Base-by-base conservation (phyloP, 2,113 vertebrate species). In the Neolamprologus tretocephalus region DNA sequence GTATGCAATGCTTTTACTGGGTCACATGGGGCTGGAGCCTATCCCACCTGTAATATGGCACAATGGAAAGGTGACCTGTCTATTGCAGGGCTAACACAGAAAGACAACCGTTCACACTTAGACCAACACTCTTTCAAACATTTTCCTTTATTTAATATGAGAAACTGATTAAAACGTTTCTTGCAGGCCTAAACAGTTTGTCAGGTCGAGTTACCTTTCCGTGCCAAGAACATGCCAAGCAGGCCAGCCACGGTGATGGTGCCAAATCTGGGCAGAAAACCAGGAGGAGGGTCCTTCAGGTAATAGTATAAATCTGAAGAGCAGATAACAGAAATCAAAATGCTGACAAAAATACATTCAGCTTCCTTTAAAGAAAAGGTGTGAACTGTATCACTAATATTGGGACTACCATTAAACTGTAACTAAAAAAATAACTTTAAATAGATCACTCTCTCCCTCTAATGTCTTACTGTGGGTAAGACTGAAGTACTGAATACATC, bases 221-320 rank as follows among this genome's bases (percentile, higher is more conserved):
- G 97, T 51, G 97, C 95, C 91, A 98, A 91, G 83, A 97, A 84
- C 58, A 97, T 63, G n/a, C 98, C 98, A 37, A 96, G 93, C 81
- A 99, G 92, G 86, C 98, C 97, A 31, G 97, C 97, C 94, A 97
- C 84, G 1, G 96, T 95, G 94, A 99, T 96, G 21, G 98, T 93
- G 58, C 96, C 94, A 6, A 96, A 86, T 93, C 96, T 97, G 42
- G 97, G 97, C 51, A 98, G 87, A 88, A 98, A 98, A 12, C 97
- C 97, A 78, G 94, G 95, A 6, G 98, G 97, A 5, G 98, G 97
- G 88, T 98, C 97, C 96, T 97, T 98, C 91, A 99, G 92, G 95
- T 97, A 99, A 91, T 97, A 89, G 83, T 96, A 98, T 13, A 95
- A 89, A 96, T 98, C 98, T 98, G 85, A 83, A 37, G 86, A 89